phyloP scores from a whole-genome alignment of 2,113 vertebrate species.

The Pedetes capensis region DNA sequence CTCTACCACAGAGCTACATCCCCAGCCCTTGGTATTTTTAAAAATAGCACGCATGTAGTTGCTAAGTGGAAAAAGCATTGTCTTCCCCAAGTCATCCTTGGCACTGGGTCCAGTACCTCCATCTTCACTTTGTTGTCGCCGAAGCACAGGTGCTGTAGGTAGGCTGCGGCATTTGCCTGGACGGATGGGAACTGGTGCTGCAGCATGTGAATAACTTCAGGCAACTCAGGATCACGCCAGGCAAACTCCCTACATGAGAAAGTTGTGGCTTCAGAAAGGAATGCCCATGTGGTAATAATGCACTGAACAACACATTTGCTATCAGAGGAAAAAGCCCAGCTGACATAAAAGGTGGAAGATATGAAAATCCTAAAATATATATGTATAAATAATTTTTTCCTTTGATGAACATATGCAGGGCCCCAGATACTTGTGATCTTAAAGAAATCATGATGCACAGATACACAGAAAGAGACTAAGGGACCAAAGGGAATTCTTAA shows the following conservation, averaged over 20 bases:
- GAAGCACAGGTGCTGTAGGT: conserved; percentile 97
- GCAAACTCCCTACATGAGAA: conserved; percentile 91
- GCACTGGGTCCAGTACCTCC: conserved; percentile 84
- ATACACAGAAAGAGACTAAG: background rate
- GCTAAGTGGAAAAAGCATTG: background rate
- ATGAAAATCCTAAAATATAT: background rate
- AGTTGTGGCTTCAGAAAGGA: conserved; percentile 3
- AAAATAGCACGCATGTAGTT: background rate
- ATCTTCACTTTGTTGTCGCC: conserved; percentile 94
- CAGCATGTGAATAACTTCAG: conserved; percentile 98
- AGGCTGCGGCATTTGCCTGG: conserved; percentile 96
- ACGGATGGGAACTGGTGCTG: conserved; percentile 98
- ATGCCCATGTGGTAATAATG: background rate
- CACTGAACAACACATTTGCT: background rate
- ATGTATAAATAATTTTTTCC: background rate
- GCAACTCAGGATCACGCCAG: conserved; percentile 95
- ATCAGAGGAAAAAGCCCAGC: background rate
- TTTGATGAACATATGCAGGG: background rate
- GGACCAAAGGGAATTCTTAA: conserved; percentile 13
- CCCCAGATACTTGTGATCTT: background rate
- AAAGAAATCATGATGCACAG: conserved; percentile 10
- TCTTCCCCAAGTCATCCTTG: accelerated
- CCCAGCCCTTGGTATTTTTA: background rate
- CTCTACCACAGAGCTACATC: background rate
- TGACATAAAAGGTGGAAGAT: background rate